Evolutionary conservation across 2,113 vertebrate species (phyloP).

Genomic region (Nesospiza acunhae): DNA sequence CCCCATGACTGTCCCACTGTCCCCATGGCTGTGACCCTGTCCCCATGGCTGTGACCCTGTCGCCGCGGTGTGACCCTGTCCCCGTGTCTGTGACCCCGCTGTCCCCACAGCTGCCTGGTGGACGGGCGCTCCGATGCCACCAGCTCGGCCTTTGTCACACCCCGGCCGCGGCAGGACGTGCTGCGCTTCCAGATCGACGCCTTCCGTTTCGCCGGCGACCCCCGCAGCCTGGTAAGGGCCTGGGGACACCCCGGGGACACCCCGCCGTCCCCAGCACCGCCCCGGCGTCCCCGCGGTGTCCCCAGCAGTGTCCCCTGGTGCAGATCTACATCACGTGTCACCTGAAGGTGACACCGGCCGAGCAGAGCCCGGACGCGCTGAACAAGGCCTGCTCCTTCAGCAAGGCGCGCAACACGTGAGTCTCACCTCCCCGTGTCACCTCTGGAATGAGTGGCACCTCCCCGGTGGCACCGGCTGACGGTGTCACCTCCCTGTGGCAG

Average conservation of each 20-base stretch:
- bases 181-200: not conserved
- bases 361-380: not conserved
- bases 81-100: too few species aligned
- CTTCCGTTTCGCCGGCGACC: not conserved
- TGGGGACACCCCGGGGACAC: not conserved
- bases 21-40: too few species aligned
- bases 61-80: too few species aligned
- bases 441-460: too few species aligned
- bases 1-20: too few species aligned
- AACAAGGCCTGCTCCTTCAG: not conserved
- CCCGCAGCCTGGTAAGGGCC: not conserved
- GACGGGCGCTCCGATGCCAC: not conserved
- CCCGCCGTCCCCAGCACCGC: fast-evolving
- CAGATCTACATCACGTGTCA: not conserved
- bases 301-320: not conserved
- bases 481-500: not conserved
- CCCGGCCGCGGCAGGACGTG: not conserved
- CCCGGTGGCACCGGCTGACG: fast-evolving
- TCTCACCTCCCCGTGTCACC: not conserved
- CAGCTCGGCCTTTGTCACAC: not conserved
- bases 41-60: too few species aligned
- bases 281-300: too few species aligned
- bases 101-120: not conserved
- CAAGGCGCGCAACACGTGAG: not conserved
- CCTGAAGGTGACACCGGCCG: not conserved